These are phyloP conservation scores for Chrysemys picta DNA, from an alignment of 2,113 vertebrate genomes.

Conservation along the genomic window DNA sequence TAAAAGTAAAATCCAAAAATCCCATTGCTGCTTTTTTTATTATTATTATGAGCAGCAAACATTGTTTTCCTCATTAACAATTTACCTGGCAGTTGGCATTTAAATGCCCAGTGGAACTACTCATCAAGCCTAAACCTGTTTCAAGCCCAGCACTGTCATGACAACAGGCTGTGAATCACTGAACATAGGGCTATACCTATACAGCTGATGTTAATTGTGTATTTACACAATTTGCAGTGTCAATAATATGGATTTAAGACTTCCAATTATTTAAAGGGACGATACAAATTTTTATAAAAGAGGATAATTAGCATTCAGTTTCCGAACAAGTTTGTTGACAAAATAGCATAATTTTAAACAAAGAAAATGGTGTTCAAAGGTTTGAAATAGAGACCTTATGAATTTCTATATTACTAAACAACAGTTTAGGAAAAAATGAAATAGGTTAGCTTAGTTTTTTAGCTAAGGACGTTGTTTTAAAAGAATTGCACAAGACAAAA, in stretches of 20 bases:
- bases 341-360: conserved; percentile 19
- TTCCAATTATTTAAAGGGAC: background rate
- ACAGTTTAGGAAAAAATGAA: conserved; percentile 42
- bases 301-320: background rate
- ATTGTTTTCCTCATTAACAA: background rate
- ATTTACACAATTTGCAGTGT: background rate
- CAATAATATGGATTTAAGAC: background rate
- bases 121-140: background rate
- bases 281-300: background rate
- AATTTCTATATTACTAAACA: conserved; percentile 45
- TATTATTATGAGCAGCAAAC: background rate
- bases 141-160: background rate
- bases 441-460: background rate
- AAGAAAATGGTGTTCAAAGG: conserved; percentile 42
- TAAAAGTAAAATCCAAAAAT: background rate
- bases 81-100: background rate
- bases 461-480: conserved; percentile 3
- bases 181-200: background rate
- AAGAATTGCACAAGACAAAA: conserved; percentile 22
- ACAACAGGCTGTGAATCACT: background rate
- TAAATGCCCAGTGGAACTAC: background rate
- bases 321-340: background rate
- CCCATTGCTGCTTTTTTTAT: background rate
- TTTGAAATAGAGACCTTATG: background rate
- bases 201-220: background rate